phyloP scores from a whole-genome alignment of 2,797 vertebrate genomes.

The Acridotheres tristis region DNA sequence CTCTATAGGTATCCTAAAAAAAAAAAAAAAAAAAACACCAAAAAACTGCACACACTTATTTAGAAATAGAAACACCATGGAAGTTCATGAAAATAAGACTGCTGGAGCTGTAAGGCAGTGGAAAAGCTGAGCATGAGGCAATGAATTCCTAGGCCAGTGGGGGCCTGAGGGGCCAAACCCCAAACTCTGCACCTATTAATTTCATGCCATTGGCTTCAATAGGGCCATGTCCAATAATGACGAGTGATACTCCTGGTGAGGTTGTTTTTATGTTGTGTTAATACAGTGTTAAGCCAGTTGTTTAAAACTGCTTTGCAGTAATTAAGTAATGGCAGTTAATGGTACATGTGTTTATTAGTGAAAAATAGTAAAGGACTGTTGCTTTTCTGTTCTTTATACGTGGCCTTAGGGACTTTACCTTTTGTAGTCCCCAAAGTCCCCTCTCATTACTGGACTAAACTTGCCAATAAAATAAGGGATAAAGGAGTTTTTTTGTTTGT shows the following conservation, averaged over 20 bases:
- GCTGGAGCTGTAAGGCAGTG: conserved; percentile 10
- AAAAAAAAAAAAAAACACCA: not conserved
- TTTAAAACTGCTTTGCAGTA: conserved; percentile 65
- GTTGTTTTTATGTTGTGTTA: conserved; percentile 64
- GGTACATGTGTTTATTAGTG: conserved; percentile 58
- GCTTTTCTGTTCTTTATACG: conserved; percentile 24
- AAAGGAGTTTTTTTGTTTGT: not conserved
- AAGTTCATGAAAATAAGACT: conserved; percentile 1
- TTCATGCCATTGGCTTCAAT: conserved; percentile 34
- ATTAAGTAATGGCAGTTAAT: conserved; percentile 59
- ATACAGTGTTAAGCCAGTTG: conserved; percentile 67
- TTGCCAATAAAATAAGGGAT: conserved; percentile 38
- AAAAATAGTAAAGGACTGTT: conserved; percentile 39
- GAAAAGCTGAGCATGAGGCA: conserved; percentile 48
- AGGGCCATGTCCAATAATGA: conserved; percentile 27
- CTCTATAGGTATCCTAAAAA: not conserved
- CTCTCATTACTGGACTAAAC: conserved; percentile 24
- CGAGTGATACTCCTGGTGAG: conserved; percentile 6
- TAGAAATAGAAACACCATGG: not conserved
- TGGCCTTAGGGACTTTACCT: conserved; percentile 25
- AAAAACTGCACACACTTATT: not conserved
- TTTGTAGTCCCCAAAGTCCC: conserved; percentile 49
- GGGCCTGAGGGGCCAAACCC: not conserved
- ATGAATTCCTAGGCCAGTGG: conserved; percentile 21
- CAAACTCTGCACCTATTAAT: conserved; percentile 39